Percentiles rank a stretch among this genome's conserved stretches.
Conservation (phyloP, 1,140 invertebrate species). For the Papilio glaucus region DNA sequence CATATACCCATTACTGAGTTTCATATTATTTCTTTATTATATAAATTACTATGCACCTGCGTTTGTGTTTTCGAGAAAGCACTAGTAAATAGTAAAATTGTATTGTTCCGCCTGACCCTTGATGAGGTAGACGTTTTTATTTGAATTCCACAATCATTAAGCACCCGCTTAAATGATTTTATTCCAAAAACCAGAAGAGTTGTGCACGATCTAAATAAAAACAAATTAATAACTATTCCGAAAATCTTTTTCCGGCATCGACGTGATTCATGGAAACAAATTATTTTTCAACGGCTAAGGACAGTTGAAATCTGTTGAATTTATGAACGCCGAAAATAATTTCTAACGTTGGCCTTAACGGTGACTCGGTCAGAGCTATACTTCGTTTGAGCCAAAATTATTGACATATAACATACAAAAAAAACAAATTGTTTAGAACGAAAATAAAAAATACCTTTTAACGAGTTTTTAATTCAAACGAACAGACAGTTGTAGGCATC, state of each 20-base stretch:
- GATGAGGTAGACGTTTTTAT: neutral
- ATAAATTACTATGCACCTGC: neutral
- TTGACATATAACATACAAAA: neutral
- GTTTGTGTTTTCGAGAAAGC: neutral
- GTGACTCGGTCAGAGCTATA: slow-evolving; percentile 17
- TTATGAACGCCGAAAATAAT: slow-evolving; percentile 35
- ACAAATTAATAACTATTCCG: slow-evolving; percentile 32
- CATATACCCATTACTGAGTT: no score
- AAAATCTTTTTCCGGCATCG: slow-evolving; percentile 37
- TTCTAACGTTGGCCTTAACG: slow-evolving; percentile 21
- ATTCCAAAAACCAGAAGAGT: neutral
- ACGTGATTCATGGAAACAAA: slow-evolving; percentile 35
- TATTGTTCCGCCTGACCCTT: neutral
- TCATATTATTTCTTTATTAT: neutral
- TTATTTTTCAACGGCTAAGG: slow-evolving; percentile 33
- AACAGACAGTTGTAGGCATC: no score
- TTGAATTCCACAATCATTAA: neutral
- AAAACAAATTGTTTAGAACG: neutral
- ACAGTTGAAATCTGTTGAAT: slow-evolving; percentile 36
- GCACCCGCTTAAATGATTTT: neutral
- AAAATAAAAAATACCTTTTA: no score
- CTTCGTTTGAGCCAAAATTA: neutral
- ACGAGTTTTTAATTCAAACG: no score
- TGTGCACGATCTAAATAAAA: slow-evolving; percentile 22
- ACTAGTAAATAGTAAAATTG: neutral